Base-by-base conservation (phyloP, 2,888 invertebrate genomes). In the Zelleria hepariella region DNA sequence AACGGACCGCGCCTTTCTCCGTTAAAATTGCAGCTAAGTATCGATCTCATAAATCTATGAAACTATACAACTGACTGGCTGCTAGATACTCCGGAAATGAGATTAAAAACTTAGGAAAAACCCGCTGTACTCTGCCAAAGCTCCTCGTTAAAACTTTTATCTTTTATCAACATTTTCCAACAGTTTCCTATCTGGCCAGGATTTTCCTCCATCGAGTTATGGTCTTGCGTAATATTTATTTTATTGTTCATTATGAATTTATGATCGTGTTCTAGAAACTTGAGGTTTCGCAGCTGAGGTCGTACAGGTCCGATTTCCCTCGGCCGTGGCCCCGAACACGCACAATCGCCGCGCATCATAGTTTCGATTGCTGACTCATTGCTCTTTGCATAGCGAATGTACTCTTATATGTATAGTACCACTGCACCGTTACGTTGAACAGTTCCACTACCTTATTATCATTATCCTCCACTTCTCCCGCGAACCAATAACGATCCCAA, bases 241-340 rank as follows among this genome's bases (percentile, higher is more conserved):
- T 23, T 21, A 18, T 53, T 24, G n/a, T 10, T 23, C n/a, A 25
- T 53, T 15, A 53, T n/a, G 5, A 2, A 42, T 15, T 3, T 42
- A 1, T 42, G 10, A 42, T 42, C 32, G 32, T 26, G 53, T 18
- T 25, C 53, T 53, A 26, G 26, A 25, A 53, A 56, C 23, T 32
- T 15, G 32, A 42, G 15, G 32, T 42, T 42, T 42, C 15, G 32
- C 32, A 6, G 18, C 6, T 23, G 20, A 51, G 49, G 58, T 51
- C 27, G 57, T 55, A 55, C 18, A 57, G 57, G 59, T 73, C 75
- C 80, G 87, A 84, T 88, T 86, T 86, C 86, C 78, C 84, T 80
- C 66, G 76, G 74, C 84, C 80, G 77, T 81, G 82, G 72, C 80
- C 76, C 72, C 73, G 67, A 72, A 73, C 78, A 80, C 77, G 80